Conservation (phyloP, 2,888 invertebrate species). For the Lypha dubia region DNA sequence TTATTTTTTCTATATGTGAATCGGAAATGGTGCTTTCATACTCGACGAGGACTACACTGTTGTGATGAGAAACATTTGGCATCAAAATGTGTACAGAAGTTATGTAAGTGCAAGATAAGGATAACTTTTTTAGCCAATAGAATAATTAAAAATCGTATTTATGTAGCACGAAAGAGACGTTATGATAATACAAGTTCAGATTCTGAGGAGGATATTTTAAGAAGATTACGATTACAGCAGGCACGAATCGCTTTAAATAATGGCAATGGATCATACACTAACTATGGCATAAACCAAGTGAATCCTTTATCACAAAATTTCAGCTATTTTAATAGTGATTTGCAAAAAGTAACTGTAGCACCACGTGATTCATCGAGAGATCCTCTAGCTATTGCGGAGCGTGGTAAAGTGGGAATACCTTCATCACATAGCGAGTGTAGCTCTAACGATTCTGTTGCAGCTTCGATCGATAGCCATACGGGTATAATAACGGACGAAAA, state of each 20-base stretch:
- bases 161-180: conserved; percentile 81
- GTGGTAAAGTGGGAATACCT: conserved; percentile 83
- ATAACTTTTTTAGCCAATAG: neutral
- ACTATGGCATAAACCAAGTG: conserved; percentile 80
- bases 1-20: conserved; percentile 94
- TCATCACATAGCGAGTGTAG: conserved; percentile 83
- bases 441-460: conserved; percentile 83
- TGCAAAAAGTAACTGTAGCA: conserved; percentile 82
- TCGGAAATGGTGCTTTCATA: conserved; percentile 88
- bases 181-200: conserved; percentile 87
- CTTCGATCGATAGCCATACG: conserved; percentile 82
- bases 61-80: conserved; percentile 85
- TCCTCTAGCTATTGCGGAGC: conserved; percentile 83
- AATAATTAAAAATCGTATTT: neutral
- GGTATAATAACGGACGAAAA: conserved; percentile 81
- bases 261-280: conserved; percentile 78
- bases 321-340: conserved; percentile 80
- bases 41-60: conserved; percentile 86
- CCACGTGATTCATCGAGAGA: conserved; percentile 80
- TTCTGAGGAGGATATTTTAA: conserved; percentile 88
- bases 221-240: conserved; percentile 85
- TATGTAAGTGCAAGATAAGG: conserved; percentile 78
- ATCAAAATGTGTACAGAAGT: conserved; percentile 82
- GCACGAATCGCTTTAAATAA: conserved; percentile 81
- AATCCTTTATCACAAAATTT: conserved; percentile 81